Percentiles rank a stretch among this genome's conserved stretches.
phyloP scores from a whole-genome alignment of 1,140 invertebrate genomes.

The Pachypsylla venusta region DNA sequence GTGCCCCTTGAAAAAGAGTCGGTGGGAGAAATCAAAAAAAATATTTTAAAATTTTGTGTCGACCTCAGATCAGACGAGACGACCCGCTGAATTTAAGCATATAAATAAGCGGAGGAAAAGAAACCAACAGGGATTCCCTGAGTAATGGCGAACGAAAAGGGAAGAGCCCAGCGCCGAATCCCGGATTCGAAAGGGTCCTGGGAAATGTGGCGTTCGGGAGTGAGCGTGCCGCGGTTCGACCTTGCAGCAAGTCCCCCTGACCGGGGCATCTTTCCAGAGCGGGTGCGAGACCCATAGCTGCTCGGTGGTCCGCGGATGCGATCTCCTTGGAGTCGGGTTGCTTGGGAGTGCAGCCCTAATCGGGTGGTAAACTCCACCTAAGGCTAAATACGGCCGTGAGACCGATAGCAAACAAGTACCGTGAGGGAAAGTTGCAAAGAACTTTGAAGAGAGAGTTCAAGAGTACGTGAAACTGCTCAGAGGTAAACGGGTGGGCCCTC shows the following conservation, averaged over 20 bases:
- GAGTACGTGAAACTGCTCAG: constrained; percentile 63
- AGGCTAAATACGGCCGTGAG: constrained; percentile 69
- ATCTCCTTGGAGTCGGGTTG: constrained; percentile 61
- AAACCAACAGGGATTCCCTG: constrained; percentile 77
- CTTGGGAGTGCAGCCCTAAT: constrained; percentile 73
- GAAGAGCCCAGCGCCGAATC: constrained; percentile 54
- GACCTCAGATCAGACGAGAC: constrained; percentile 53
- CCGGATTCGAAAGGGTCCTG: constrained; percentile 29
- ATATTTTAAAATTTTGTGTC: too few species aligned
- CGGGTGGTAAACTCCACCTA: constrained; percentile 70
- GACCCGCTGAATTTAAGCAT: constrained; percentile 76
- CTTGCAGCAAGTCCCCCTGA: constrained; percentile 62
- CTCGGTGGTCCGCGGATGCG: constrained; percentile 33
- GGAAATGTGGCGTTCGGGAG: constrained; percentile 54
- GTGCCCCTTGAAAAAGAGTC: too few species aligned
- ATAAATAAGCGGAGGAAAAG: constrained; percentile 83
- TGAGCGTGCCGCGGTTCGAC: constrained; percentile 42
- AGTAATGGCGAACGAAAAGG: constrained; percentile 77
- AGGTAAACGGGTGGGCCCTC: constrained; percentile 42
- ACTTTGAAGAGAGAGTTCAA: constrained; percentile 81
- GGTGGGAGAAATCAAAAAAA: too few species aligned
- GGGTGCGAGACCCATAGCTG: constrained; percentile 52
- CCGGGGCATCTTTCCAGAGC: constrained; percentile 48
- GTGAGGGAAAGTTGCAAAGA: constrained; percentile 82
- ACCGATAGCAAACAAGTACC: constrained; percentile 82